These are phyloP conservation scores for Clytia hemisphaerica DNA, from an alignment of 30 jellyfish, hydroid and myxozoan genomes.

Conservation along the genomic window DNA sequence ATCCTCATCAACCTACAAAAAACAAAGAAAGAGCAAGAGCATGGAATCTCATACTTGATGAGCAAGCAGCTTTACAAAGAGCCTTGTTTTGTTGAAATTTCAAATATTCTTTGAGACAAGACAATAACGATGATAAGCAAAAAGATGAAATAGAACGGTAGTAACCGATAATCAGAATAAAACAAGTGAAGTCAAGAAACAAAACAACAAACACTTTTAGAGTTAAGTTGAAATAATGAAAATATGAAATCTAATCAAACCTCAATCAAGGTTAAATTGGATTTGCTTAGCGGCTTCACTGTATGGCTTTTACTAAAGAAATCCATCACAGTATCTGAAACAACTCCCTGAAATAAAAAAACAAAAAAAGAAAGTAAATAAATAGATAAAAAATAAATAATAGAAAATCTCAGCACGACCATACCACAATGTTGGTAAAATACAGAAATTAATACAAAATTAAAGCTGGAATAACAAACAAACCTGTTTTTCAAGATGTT, in stretches of 20 bases:
- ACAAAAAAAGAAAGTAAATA: neutral
- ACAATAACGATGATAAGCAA: too few relatives aligned
- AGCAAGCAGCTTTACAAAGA: too few relatives aligned
- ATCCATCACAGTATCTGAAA: conserved; percentile 60
- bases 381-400: neutral
- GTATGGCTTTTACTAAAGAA: conserved; percentile 51
- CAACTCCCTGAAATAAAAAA: conserved; percentile 57
- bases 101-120: too few relatives aligned
- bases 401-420: neutral
- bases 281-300: conserved; percentile 36
- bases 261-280: conserved; percentile 46
- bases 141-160: too few relatives aligned
- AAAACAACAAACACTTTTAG: too few relatives aligned
- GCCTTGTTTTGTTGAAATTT: too few relatives aligned
- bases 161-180: too few relatives aligned
- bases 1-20: conserved; percentile 48
- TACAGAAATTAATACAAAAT: neutral
- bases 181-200: too few relatives aligned
- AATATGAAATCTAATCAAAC: conserved; percentile 7
- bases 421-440: too few relatives aligned
- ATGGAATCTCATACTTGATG: too few relatives aligned
- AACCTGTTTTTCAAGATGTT: conserved; percentile 34
- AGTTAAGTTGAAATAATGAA: neutral
- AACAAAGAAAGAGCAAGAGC: too few relatives aligned
- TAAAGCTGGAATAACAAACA: neutral